Evolutionary conservation across 35 echinoderm and acorn worm genomes (phyloP).

Genomic region (Acanthaster planci): DNA sequence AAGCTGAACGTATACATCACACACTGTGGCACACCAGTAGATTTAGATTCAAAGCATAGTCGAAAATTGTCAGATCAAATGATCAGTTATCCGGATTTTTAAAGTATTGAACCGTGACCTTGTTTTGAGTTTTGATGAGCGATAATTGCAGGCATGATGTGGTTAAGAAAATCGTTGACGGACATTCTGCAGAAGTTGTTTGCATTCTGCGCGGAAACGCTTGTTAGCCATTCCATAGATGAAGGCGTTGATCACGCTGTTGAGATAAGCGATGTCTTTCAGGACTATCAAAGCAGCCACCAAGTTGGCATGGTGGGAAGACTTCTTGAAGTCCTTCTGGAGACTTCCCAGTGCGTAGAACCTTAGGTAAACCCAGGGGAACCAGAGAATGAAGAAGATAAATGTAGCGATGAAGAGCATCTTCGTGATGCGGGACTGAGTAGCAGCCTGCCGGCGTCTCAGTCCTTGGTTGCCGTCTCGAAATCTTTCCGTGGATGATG

Average conservation of each 20-base stretch:
- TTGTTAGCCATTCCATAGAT: not conserved
- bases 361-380: not conserved
- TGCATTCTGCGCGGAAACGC: not conserved
- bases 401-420: not conserved
- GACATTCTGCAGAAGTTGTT: not conserved
- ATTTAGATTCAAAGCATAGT: no score
- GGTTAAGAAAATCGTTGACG: no score
- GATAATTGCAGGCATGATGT: no score
- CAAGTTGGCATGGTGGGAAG: not conserved
- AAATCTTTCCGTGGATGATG: no score
- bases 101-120: no score
- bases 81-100: no score
- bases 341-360: conserved; percentile 6
- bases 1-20: no score
- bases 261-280: not conserved
- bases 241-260: not conserved
- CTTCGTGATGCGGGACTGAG: not conserved
- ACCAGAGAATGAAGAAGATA: conserved; percentile 1
- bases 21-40: no score
- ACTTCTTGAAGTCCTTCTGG: not conserved
- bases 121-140: no score
- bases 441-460: not conserved
- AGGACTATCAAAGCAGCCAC: not conserved
- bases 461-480: no score
- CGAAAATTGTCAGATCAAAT: no score